phyloP scores from a whole-genome alignment of 2,797 vertebrate genomes.

The Gobionotothen gibberifrons region DNA sequence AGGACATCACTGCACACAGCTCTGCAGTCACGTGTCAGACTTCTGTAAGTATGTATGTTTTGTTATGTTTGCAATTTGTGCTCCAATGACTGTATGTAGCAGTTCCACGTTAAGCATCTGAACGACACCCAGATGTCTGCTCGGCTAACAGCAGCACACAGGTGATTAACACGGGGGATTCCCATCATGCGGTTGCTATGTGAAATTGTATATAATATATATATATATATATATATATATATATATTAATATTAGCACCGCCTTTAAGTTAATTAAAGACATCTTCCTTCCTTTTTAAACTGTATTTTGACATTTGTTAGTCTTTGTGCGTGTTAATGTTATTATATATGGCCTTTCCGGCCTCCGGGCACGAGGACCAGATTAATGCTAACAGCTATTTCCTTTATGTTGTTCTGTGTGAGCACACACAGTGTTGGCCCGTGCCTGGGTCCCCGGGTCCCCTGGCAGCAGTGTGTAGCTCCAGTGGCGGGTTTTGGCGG shows the following conservation, averaged over 20 bases:
- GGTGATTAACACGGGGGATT: neutral
- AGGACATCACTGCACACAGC: neutral
- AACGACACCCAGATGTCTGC: too few relatives aligned
- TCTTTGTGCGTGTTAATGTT: neutral
- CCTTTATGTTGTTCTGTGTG: neutral
- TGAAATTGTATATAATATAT: neutral
- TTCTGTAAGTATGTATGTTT: neutral
- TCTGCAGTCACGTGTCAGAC: neutral
- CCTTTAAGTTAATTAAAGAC: neutral
- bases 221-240: neutral
- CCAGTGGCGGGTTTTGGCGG: constrained; percentile 60
- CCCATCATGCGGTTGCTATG: neutral
- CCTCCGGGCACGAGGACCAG: neutral
- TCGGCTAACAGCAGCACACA: too few relatives aligned
- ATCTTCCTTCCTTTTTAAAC: neutral
- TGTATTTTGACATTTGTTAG: neutral
- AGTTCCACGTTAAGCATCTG: too few relatives aligned
- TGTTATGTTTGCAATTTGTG: neutral
- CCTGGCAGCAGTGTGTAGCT: too few relatives aligned
- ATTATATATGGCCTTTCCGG: neutral
- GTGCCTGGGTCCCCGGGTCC: neutral
- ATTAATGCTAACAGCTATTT: neutral
- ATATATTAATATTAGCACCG: neutral
- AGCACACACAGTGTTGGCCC: too few relatives aligned
- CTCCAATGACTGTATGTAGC: too few relatives aligned